Evolutionary conservation across 2,888 invertebrate genomes (phyloP).

Genomic region (Pammene fasciana): DNA sequence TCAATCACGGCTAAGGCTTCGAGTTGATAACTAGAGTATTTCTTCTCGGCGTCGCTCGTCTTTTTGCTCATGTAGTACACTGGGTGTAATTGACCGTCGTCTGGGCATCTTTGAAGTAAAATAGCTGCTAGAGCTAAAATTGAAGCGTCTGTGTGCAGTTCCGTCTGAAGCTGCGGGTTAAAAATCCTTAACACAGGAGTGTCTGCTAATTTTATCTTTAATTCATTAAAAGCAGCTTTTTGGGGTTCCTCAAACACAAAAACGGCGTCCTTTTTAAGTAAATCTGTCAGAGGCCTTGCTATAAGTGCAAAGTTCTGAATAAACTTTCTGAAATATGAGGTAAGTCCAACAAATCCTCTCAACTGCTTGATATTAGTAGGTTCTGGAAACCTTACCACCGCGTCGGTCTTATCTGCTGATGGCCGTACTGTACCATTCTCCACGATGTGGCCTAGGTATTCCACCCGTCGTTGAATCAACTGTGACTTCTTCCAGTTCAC

Average conservation of each 20-base stretch:
- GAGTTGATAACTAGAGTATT: no score
- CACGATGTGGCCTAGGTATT: neutral
- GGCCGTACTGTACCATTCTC: slow-evolving; percentile 9
- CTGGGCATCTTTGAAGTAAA: slow-evolving; percentile 18
- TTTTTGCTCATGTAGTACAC: slow-evolving; percentile 38
- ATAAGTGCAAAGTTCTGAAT: slow-evolving; percentile 11
- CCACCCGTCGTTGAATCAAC: neutral
- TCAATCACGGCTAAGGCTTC: slow-evolving; percentile 38
- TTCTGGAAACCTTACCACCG: slow-evolving; percentile 4
- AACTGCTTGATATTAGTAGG: no score
- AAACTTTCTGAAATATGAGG: slow-evolving; percentile 8
- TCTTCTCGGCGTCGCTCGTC: slow-evolving; percentile 37
- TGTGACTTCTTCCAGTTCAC: slow-evolving; percentile 1
- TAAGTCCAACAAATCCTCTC: neutral
- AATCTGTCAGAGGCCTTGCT: slow-evolving; percentile 17
- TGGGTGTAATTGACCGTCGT: slow-evolving; percentile 25
- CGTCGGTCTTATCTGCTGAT: slow-evolving; percentile 1
- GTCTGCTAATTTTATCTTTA: neutral
- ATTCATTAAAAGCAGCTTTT: neutral
- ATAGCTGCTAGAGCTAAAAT: slow-evolving; percentile 24
- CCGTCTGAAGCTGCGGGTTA: neutral
- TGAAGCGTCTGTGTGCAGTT: slow-evolving; percentile 15
- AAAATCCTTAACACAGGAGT: slow-evolving; percentile 4
- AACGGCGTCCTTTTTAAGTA: neutral
- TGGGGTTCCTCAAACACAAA: slow-evolving; percentile 10